A percentile compares a stretch with the other conserved stretches of the same genome.
phyloP scores from a whole-genome alignment of 1,140 invertebrate species.

The Brachionus manjavacas region DNA sequence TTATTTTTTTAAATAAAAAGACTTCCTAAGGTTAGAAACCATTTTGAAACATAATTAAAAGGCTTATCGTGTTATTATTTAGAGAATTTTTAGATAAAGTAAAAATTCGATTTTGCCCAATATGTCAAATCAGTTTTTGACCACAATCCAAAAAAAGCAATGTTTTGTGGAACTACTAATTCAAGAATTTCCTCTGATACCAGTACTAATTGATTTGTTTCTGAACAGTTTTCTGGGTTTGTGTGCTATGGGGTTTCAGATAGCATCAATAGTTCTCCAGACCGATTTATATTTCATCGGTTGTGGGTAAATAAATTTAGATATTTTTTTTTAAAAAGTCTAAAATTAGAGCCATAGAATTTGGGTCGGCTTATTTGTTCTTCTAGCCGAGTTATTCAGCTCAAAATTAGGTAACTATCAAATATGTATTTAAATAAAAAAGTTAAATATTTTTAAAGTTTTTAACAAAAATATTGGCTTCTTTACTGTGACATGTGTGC shows the following conservation, averaged over 20 bases:
- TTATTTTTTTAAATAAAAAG: neutral
- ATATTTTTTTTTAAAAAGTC: neutral
- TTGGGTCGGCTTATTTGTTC: neutral
- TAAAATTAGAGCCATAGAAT: neutral
- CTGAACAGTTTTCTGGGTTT: neutral
- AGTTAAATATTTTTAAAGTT: neutral
- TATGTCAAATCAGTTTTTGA: neutral
- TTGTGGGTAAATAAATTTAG: neutral
- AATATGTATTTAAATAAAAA: neutral
- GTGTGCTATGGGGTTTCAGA: neutral
- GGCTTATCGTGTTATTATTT: neutral
- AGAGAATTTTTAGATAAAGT: neutral
- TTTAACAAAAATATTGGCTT: neutral
- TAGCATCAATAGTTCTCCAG: neutral
- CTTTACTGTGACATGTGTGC: neutral
- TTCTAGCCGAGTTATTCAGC: neutral
- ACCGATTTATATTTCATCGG: neutral
- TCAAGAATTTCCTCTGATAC: neutral
- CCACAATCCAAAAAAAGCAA: neutral
- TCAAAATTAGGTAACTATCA: neutral
- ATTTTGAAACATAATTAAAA: neutral
- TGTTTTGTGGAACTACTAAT: neutral
- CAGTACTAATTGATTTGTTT: neutral
- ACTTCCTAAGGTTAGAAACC: neutral
- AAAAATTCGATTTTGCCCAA: neutral